These are phyloP conservation scores for Adoxophyes honmai DNA, from an alignment of 1,140 invertebrate genomes.

Conservation along the genomic window DNA sequence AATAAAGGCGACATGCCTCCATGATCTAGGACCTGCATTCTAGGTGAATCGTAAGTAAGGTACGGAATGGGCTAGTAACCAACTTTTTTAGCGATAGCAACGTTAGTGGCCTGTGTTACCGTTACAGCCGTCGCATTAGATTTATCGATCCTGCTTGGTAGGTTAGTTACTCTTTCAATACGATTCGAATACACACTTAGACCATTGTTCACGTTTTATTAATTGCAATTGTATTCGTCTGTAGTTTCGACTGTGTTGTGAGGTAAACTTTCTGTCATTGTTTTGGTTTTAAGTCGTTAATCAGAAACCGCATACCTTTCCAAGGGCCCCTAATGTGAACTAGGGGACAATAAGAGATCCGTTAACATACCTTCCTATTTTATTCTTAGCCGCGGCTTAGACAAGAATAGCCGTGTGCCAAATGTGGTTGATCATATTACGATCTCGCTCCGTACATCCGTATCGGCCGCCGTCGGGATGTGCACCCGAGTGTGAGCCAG, in stretches of 20 bases:
- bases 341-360: slow-evolving; percentile 1
- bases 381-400: neutral
- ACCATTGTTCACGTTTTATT: neutral
- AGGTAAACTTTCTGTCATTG: slow-evolving; percentile 9
- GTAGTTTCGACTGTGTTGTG: neutral
- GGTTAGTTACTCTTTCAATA: neutral
- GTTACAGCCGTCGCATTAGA: slow-evolving; percentile 2
- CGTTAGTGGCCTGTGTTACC: neutral
- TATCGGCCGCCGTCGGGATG: slow-evolving; percentile 19
- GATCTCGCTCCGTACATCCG: slow-evolving; percentile 7
- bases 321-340: neutral
- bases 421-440: slow-evolving; percentile 15
- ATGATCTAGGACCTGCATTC: slow-evolving; percentile 9
- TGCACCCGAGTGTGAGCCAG: slow-evolving; percentile 36
- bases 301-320: neutral
- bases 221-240: neutral
- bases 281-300: neutral
- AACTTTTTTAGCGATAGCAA: slow-evolving; percentile 10
- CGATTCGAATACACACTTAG: neutral
- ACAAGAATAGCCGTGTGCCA: neutral
- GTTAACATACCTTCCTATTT: neutral
- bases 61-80: slow-evolving; percentile 1
- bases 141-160: neutral
- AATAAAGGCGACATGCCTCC: neutral
- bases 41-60: slow-evolving; percentile 3